Base-by-base conservation (phyloP, 2,797 vertebrate genomes). In the Chrysocyon brachyurus region DNA sequence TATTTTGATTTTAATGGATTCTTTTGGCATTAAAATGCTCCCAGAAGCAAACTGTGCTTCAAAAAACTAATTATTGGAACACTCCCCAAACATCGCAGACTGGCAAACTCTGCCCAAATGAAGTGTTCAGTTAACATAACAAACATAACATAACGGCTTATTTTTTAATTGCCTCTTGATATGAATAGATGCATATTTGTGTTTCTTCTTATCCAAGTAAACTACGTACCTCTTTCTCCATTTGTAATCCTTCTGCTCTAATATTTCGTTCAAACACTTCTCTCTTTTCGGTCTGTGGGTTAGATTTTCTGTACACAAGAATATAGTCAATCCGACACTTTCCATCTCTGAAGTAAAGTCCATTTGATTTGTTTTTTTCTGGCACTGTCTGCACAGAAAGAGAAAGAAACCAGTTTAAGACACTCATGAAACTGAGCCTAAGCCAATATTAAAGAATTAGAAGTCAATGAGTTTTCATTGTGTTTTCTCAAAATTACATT, bases 191-290 rank as follows among this genome's bases (percentile, higher is more conserved):
- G 6, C 10, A 33, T 81, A 78, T 70, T 73, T 31, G 28, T 81
- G 10, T 57, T 90, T 86, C 21, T 26, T 87, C 96, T 94, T 92
- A 96, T 40, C 12, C 90, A 94, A 83, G 15, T 77, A 96, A 73
- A 9, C 64, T 2, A 94, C 90, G 98, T 98, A 99, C 99, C 99
- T 99, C 99, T 98, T 99, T 99, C 92, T 99, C 99, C 99, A 99
- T 99, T 70, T 99, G 99, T 90, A 99, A 97, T 87, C 99, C 99
- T 98, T 99, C 99, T 87, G 99, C 99, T 94, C 99, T 99, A 92
- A 99, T 99, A 98, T 99, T 99, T 97, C 99, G 98, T 98, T 99
- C 99, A 98, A 99, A 99, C 70, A 99, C 97, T 96, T 99, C 99
- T 97, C 99, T 99, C 98, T 99, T 99, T 97, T 99, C 99, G 3